Evolutionary conservation across 2,113 vertebrate genomes (phyloP).

Genomic region (Uria aalge): DNA sequence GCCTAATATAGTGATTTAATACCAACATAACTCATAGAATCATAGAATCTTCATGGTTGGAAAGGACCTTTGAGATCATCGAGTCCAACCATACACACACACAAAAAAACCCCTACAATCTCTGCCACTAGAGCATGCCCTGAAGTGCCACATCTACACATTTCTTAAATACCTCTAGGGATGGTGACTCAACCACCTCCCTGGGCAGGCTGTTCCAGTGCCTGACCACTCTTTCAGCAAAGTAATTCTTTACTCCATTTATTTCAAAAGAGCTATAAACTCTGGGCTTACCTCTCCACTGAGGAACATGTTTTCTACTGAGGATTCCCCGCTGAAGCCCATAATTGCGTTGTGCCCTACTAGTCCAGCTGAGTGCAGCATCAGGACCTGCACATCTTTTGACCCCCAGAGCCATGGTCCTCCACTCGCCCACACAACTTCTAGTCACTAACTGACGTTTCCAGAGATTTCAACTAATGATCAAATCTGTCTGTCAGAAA

Average conservation of each 20-base stretch:
- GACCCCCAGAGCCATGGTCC: not conserved
- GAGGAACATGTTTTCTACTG: not conserved
- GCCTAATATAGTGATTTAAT: not conserved
- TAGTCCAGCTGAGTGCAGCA: not conserved
- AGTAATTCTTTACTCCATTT: not conserved
- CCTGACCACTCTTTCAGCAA: too few species aligned
- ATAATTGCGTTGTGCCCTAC: rapidly evolving
- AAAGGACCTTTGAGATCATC: too few species aligned
- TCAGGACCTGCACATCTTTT: rapidly evolving
- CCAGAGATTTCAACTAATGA: not conserved
- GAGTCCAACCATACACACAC: too few species aligned
- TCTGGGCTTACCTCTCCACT: not conserved
- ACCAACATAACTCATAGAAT: not conserved
- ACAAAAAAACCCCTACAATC: too few species aligned
- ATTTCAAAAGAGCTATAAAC: not conserved
- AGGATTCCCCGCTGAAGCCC: not conserved
- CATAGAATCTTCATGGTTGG: too few species aligned
- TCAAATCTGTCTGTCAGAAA: not conserved
- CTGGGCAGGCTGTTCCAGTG: too few species aligned
- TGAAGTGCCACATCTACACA: too few species aligned
- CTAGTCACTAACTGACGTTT: not conserved
- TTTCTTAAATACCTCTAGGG: too few species aligned
- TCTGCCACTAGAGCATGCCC: too few species aligned
- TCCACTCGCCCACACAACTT: not conserved
- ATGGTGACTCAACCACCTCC: too few species aligned